A percentile compares a stretch with the other conserved stretches of the same genome.
These are phyloP conservation scores for Phyllotreta cruciferae DNA, from an alignment of 2,888 invertebrate species.

Conservation along the genomic window DNA sequence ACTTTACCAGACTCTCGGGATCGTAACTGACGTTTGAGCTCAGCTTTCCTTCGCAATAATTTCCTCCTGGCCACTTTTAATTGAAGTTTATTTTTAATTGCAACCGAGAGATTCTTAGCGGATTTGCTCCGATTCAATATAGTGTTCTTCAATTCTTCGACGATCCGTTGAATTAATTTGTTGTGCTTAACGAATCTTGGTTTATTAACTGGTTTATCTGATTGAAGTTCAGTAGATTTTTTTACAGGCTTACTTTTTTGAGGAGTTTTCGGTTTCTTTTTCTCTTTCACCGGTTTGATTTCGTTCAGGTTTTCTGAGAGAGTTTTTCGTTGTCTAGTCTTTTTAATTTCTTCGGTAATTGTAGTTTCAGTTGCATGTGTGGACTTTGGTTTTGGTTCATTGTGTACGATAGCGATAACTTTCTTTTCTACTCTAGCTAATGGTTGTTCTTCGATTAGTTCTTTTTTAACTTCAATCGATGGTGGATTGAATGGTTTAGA, in stretches of 20 bases:
- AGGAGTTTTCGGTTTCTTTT: neutral
- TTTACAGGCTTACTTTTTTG: constrained; percentile 14
- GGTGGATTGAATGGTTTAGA: neutral
- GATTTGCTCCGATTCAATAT: constrained; percentile 20
- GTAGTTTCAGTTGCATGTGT: neutral
- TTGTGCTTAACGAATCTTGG: constrained; percentile 20
- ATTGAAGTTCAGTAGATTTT: neutral
- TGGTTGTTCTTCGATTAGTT: constrained; percentile 1
- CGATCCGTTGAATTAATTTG: constrained; percentile 31
- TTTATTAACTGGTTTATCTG: constrained; percentile 6
- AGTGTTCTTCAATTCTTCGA: constrained; percentile 30
- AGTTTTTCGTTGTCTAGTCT: constrained; percentile 2
- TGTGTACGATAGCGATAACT: constrained; percentile 30
- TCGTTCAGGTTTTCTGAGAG: constrained; percentile 16
- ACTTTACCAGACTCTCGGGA: neutral
- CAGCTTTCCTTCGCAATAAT: constrained; percentile 10
- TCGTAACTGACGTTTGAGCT: constrained; percentile 9
- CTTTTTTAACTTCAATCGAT: constrained; percentile 10
- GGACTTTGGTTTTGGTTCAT: constrained; percentile 29
- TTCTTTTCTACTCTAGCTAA: constrained; percentile 24
- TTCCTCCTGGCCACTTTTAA: constrained; percentile 15
- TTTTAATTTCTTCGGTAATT: constrained; percentile 2
- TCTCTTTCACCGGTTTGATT: constrained; percentile 3
- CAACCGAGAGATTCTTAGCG: neutral
- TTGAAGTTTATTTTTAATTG: neutral